These are phyloP conservation scores for Acanthornis magna DNA, from an alignment of 2,797 vertebrate species.

Conservation along the genomic window DNA sequence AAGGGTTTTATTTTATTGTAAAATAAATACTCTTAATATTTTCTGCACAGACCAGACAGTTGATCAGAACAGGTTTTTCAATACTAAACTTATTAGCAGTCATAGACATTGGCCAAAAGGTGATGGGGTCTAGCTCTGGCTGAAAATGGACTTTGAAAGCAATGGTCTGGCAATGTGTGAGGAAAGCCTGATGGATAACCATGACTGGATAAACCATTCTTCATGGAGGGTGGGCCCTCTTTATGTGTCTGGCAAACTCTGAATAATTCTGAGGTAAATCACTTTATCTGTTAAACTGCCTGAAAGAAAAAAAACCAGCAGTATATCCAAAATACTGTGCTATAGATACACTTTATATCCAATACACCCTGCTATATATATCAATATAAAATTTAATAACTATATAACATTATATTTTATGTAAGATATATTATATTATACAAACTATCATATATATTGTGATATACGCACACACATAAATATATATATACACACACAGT, in stretches of 20 bases:
- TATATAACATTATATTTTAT: neutral
- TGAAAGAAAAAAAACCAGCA: neutral
- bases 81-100: neutral
- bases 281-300: neutral
- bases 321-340: neutral
- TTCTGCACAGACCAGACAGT: neutral
- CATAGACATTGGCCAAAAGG: neutral
- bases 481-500: neutral
- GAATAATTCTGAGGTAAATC: conserved; percentile 9
- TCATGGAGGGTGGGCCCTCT: neutral
- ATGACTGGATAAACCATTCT: neutral
- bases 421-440: neutral
- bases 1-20: neutral
- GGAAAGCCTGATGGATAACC: neutral
- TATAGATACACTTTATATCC: neutral
- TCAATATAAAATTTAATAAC: neutral
- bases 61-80: neutral
- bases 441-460: neutral
- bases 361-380: neutral
- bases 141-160: neutral
- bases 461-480: neutral
- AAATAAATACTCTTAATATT: neutral
- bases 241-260: neutral
- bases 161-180: neutral
- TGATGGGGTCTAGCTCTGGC: neutral